Evolutionary conservation across 2,113 vertebrate genomes (phyloP), one percentile per base, ranked within the genome.

Genomic region (Eupsittula cactorum): DNA sequence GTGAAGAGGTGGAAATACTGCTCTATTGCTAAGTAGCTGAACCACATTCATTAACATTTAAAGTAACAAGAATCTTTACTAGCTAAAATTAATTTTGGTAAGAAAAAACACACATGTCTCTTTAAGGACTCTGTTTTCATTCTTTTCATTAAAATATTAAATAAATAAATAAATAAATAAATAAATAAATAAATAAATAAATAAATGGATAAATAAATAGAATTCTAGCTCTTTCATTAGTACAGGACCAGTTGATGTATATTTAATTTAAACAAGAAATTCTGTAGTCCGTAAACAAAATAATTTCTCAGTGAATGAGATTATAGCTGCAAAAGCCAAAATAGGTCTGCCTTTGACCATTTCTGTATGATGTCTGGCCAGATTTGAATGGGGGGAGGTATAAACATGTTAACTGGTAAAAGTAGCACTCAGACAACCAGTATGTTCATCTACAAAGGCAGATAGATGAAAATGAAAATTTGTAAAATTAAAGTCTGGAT

Each of bases 211-310:
- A 5, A 39, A 41, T 41, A 41, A 41, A 67, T 8, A 53, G 29
- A 27, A 59, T 12, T 35, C 25, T 0, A 6, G 0, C 39, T 82
- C 2, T 77, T 46, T 28, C 12, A 17, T 3, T 35, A 35, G 2
- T 16, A 62, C 17, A 55, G 4, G 14, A 44, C 3, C 6, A 16
- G 12, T 13, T 42, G 18, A 37, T 0, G 0, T 2, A 8, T 50
- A 21, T 39, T 74, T 75, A 13, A 9, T 41, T 83, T 10, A 49
- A 41, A 37, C 46, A 15, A 86, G 16, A 74, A 44, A 2, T 39
- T 19, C 10, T 52, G 13, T 47, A 73, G 42, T 44, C 10, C 24
- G 44, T 7, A 60, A 49, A 5, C 0, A 91, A 71, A 85, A 49
- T 46, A 35, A 46, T 28, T 19, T 11, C 52, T 79, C 39, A 46